Percentiles rank a stretch among this genome's conserved stretches.
Conservation (phyloP, 2,888 invertebrate genomes). For the Parnassius mnemosyne region DNA sequence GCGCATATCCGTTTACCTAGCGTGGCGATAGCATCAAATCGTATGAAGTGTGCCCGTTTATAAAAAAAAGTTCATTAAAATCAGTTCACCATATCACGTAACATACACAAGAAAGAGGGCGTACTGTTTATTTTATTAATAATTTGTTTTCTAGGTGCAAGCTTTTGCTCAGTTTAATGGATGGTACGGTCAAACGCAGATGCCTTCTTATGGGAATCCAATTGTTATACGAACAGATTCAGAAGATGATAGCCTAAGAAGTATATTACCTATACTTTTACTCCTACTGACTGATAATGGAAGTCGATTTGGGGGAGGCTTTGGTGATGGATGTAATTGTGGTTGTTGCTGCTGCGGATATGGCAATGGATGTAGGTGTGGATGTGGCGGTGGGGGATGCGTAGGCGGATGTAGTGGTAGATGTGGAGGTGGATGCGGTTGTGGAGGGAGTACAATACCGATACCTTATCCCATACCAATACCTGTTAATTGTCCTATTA, state of each 20-base stretch:
- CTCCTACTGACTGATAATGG: slow-evolving; percentile 46
- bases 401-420: slow-evolving; percentile 27
- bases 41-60: no score
- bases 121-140: background rate
- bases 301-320: slow-evolving; percentile 28
- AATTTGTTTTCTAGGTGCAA: slow-evolving; percentile 39
- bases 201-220: slow-evolving; percentile 37
- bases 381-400: slow-evolving; percentile 26
- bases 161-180: slow-evolving; percentile 44
- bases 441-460: slow-evolving; percentile 40
- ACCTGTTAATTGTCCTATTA: slow-evolving; percentile 41
- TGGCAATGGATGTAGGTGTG: slow-evolving; percentile 29
- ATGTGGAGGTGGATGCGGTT: slow-evolving; percentile 18
- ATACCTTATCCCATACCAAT: slow-evolving; percentile 52
- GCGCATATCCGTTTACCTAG: no score
- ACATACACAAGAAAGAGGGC: no score
- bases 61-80: no score
- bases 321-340: slow-evolving; percentile 28
- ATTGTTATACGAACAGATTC: slow-evolving; percentile 45
- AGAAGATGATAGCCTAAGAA: slow-evolving; percentile 43
- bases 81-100: no score
- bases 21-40: no score
- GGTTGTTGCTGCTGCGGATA: slow-evolving; percentile 34
- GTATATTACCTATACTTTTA: slow-evolving; percentile 49
- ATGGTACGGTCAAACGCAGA: slow-evolving; percentile 34